Percentiles rank a stretch among this genome's conserved stretches.
These are phyloP conservation scores for Gracilinanus agilis DNA, from an alignment of 2,113 vertebrate species.

Conservation along the genomic window DNA sequence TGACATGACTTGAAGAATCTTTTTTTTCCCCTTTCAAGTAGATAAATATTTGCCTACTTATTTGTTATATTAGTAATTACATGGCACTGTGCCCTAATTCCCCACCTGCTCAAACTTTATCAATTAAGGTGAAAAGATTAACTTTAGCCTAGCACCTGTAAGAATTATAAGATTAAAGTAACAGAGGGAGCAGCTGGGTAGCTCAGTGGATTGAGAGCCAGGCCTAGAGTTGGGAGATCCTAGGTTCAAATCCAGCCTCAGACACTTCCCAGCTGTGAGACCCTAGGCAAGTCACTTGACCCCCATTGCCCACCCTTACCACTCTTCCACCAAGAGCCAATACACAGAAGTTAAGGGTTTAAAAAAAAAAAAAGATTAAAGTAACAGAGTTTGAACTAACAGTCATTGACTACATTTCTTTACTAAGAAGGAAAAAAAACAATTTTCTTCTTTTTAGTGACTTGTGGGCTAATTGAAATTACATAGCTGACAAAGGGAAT, in stretches of 20 bases:
- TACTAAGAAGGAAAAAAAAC: neutral
- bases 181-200: too few species aligned
- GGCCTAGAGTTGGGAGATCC: too few species aligned
- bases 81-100: neutral
- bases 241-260: too few species aligned
- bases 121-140: neutral
- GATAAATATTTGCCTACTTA: neutral
- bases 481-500: neutral
- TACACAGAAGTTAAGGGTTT: too few species aligned
- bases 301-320: too few species aligned
- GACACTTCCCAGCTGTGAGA: too few species aligned
- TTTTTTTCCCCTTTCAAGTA: neutral
- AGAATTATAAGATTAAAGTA: neutral
- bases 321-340: too few species aligned
- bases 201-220: too few species aligned
- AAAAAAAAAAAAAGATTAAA: too few species aligned
- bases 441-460: neutral
- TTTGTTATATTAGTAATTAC: neutral
- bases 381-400: neutral
- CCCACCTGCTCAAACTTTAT: neutral
- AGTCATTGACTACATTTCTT: neutral
- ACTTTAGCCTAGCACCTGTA: neutral
- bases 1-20: neutral
- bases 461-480: neutral
- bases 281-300: too few species aligned